Conservation (phyloP, 2,113 vertebrate genomes). For the Periophthalmus modestus region DNA sequence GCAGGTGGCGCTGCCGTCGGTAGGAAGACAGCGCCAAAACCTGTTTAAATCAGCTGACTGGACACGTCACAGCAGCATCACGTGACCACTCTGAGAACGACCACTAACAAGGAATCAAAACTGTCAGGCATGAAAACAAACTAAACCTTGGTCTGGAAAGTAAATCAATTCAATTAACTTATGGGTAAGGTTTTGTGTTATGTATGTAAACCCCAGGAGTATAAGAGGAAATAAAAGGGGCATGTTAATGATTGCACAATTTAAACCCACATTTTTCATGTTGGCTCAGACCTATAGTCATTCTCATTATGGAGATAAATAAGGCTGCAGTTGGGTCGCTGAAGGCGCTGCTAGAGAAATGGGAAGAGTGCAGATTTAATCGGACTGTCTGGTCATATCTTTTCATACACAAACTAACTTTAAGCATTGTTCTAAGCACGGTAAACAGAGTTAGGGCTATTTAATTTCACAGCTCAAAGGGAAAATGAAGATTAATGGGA, state of each 20-base stretch:
- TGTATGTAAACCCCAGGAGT: background rate
- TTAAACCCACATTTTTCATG: constrained; percentile 34
- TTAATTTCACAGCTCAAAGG: constrained; percentile 47
- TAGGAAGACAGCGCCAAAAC: too few relatives aligned
- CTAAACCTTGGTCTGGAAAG: too few relatives aligned
- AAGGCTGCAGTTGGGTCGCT: constrained; percentile 29
- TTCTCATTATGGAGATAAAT: constrained; percentile 40
- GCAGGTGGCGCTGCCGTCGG: too few relatives aligned
- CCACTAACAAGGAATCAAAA: too few relatives aligned
- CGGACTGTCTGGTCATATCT: constrained; percentile 40
- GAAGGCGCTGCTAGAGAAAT: constrained; percentile 36
- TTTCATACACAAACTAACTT: constrained; percentile 36
- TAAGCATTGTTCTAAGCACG: constrained; percentile 42
- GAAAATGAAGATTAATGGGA: constrained; percentile 43
- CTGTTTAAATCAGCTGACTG: too few relatives aligned
- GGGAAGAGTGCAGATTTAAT: constrained; percentile 50
- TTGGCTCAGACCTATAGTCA: constrained; percentile 30
- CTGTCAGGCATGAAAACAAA: too few relatives aligned
- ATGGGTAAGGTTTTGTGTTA: background rate
- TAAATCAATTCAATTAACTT: background rate
- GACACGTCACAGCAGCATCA: too few relatives aligned
- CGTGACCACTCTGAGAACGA: too few relatives aligned
- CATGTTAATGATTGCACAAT: constrained; percentile 43
- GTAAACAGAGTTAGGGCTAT: constrained; percentile 50
- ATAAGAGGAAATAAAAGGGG: background rate